Evolutionary conservation across 2,797 vertebrate species (phyloP).

Genomic region (Takifugu rubripes): DNA sequence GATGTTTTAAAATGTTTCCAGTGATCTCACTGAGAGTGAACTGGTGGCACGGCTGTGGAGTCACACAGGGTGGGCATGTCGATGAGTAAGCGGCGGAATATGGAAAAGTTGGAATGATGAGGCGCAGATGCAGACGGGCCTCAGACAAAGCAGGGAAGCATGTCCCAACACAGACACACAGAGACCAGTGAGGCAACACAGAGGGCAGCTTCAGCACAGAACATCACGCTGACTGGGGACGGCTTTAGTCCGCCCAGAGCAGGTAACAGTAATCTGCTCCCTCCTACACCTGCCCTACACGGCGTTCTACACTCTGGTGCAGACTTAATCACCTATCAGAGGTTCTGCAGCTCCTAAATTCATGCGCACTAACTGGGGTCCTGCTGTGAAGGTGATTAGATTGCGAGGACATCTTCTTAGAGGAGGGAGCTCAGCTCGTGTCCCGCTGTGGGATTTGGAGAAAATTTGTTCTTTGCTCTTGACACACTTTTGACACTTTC

Average conservation of each 20-base stretch:
- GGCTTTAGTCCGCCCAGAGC: slow-evolving; percentile 13
- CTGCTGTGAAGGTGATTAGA: slow-evolving; percentile 61
- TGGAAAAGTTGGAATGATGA: slow-evolving; percentile 18
- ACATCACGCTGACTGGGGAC: not conserved
- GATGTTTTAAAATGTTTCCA: not conserved
- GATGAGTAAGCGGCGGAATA: slow-evolving; percentile 17
- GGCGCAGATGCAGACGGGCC: slow-evolving; percentile 24
- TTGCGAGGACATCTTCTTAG: slow-evolving; percentile 40
- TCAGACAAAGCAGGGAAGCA: slow-evolving; percentile 20
- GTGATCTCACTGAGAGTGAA: slow-evolving; percentile 46
- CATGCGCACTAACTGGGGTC: slow-evolving; percentile 38
- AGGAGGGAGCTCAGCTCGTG: slow-evolving; percentile 33
- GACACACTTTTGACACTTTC: slow-evolving; percentile 47
- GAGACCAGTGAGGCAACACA: slow-evolving; percentile 40
- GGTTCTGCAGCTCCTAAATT: slow-evolving; percentile 35
- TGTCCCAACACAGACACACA: slow-evolving; percentile 12
- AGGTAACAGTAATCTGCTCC: not conserved
- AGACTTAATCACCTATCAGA: slow-evolving; percentile 24
- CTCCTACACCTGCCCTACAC: not conserved
- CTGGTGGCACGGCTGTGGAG: slow-evolving; percentile 9
- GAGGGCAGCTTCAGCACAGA: slow-evolving; percentile 18
- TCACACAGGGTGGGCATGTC: slow-evolving; percentile 12
- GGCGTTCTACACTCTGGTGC: slow-evolving; percentile 3
- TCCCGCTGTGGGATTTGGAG: slow-evolving; percentile 41
- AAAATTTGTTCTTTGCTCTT: slow-evolving; percentile 46